These are phyloP conservation scores for Budorcas taxicolor DNA, from an alignment of 2,113 vertebrate genomes.

Conservation along the genomic window DNA sequence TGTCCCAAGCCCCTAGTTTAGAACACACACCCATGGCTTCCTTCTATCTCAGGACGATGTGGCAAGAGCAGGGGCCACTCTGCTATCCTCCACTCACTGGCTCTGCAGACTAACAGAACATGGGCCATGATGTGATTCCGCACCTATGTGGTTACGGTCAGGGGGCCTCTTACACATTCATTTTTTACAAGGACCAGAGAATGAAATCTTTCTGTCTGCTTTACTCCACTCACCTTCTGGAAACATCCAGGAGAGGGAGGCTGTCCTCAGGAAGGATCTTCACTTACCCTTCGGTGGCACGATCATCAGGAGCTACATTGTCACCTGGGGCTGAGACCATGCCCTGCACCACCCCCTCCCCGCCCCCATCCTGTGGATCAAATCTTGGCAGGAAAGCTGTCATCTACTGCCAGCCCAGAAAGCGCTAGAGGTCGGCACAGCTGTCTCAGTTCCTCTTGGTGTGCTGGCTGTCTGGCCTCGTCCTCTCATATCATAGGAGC, in stretches of 20 bases:
- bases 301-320: background rate
- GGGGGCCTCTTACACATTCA: background rate
- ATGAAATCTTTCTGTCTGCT: background rate
- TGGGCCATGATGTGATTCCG: background rate
- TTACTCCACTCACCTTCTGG: background rate
- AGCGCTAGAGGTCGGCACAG: background rate
- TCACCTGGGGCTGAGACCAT: background rate
- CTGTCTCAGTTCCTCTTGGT: background rate
- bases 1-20: background rate
- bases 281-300: background rate
- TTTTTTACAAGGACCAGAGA: background rate
- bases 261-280: background rate
- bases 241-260: background rate
- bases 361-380: rapidly evolving
- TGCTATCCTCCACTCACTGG: background rate
- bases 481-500: background rate
- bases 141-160: background rate
- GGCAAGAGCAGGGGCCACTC: background rate
- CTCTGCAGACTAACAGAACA: background rate
- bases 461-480: background rate
- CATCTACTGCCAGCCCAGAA: background rate
- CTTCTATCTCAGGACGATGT: background rate
- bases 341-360: rapidly evolving
- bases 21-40: background rate
- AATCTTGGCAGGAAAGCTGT: background rate